Conservation (phyloP, 2,797 vertebrate genomes). For the Crenuchus spilurus region DNA sequence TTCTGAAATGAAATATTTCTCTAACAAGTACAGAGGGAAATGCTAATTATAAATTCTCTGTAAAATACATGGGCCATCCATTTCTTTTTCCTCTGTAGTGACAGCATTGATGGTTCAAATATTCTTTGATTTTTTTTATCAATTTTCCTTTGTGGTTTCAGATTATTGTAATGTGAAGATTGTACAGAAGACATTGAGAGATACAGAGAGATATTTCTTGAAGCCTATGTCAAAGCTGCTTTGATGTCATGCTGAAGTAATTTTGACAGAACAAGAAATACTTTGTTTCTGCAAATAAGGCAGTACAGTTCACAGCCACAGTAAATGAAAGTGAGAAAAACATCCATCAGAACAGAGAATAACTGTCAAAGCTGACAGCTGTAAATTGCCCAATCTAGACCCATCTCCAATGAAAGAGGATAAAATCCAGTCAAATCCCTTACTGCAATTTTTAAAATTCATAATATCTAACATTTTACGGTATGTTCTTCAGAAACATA, state of each 20-base stretch:
- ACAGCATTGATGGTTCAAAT: neutral
- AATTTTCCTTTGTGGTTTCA: neutral
- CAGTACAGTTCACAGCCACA: neutral
- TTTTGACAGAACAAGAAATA: conserved; percentile 15
- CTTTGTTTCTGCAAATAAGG: neutral
- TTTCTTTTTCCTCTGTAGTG: neutral
- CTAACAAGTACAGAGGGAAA: neutral
- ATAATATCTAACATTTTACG: neutral
- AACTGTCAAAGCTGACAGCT: neutral
- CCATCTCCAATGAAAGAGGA: neutral
- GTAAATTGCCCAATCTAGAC: neutral
- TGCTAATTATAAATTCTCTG: neutral
- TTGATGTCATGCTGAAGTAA: conserved; percentile 1
- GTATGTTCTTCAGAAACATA: neutral
- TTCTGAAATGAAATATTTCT: neutral
- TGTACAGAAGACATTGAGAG: neutral
- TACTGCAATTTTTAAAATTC: neutral
- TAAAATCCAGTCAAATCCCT: neutral
- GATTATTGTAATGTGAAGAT: neutral
- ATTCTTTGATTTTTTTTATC: neutral
- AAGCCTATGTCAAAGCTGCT: conserved; percentile 5
- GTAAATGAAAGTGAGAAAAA: neutral
- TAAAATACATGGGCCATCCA: neutral
- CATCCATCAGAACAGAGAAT: neutral
- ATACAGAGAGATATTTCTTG: neutral